These are phyloP conservation scores for Acanthococcus lagerstroemiae DNA, from an alignment of 2,888 invertebrate genomes.

Conservation along the genomic window DNA sequence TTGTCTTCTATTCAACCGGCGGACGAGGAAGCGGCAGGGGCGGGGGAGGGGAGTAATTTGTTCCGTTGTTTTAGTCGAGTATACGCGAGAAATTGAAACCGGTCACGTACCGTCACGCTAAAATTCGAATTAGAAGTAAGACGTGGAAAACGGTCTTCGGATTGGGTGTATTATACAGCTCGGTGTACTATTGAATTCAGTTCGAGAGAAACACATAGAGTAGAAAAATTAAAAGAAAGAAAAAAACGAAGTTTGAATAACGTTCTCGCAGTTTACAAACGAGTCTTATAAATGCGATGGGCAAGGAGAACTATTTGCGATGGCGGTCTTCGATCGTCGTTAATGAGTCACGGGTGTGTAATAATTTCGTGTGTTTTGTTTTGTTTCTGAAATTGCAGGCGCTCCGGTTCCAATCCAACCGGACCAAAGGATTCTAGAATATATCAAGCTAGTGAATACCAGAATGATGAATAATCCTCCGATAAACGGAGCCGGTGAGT, in stretches of 20 bases:
- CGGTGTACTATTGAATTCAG: too few relatives aligned
- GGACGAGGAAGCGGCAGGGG: background rate
- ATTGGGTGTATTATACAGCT: too few relatives aligned
- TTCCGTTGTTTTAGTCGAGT: conserved; percentile 23
- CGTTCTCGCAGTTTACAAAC: background rate
- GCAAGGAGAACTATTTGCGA: background rate
- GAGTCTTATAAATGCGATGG: background rate
- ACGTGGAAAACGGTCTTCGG: too few relatives aligned
- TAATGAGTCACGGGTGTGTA: conserved; percentile 1
- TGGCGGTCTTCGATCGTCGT: background rate
- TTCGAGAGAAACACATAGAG: background rate
- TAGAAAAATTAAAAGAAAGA: background rate
- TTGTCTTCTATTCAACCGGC: conserved; percentile 19
- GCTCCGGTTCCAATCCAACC: background rate
- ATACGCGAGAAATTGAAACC: conserved; percentile 17
- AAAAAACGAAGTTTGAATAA: background rate
- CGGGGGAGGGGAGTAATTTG: conserved; percentile 17
- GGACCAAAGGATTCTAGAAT: background rate
- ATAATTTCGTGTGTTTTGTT: background rate
- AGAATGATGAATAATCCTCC: background rate
- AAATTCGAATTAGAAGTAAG: conserved; percentile 12
- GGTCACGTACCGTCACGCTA: conserved; percentile 23
- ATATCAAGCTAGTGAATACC: background rate
- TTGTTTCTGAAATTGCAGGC: background rate
- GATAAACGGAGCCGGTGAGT: background rate